Base-by-base conservation (phyloP, 2,797 vertebrate genomes). In the Xenentodon cancila region DNA sequence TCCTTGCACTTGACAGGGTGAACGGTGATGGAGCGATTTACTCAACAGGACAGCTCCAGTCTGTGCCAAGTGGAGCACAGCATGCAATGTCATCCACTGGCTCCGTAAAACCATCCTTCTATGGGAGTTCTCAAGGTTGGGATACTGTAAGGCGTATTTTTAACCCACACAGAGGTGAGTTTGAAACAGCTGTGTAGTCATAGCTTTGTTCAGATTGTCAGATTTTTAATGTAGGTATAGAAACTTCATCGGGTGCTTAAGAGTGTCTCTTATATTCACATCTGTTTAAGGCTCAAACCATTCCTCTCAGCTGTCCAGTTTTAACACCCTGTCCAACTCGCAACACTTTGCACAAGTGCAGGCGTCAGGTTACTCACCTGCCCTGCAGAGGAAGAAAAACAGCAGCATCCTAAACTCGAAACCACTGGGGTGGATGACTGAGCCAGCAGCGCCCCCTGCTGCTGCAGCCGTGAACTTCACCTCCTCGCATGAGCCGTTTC, bases 1-100 rank as follows among this genome's bases (percentile, higher is more conserved):
- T 95, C 65, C 93, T 96, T 18, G 94, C 96, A 30, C 93, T 96
- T 55, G 94, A 96, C 40, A 95, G 94, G 82, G 30, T 93, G 46
- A 91, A 93, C 0, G 81, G 92, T 57, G 90, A 92, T 34, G 89
- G 93, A 71, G 81, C 85, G 0, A 75, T 92, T 85, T 55, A 93
- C 82, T 88, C 84, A 70, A 9, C 75, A 76, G 57, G 81, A 91
- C 91, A 94, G 79, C 72, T 77, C 56, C 73, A 84, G 52, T 73
- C 83, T 63, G 85, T 85, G 62, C 72, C 86, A 74, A 88, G 89
- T 53, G 91, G 94, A 0, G 66, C 92, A 52, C 94, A 93, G 81
- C 81, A 87, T 25, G 89, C 93, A 86, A 88, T 94, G 62, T 85
- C 95, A 49, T 89, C 94, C 17, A 73, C 92, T 40, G 9, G 91